Evolutionary conservation across 1,140 invertebrate genomes (phyloP).

Genomic region (Ruditapes philippinarum): DNA sequence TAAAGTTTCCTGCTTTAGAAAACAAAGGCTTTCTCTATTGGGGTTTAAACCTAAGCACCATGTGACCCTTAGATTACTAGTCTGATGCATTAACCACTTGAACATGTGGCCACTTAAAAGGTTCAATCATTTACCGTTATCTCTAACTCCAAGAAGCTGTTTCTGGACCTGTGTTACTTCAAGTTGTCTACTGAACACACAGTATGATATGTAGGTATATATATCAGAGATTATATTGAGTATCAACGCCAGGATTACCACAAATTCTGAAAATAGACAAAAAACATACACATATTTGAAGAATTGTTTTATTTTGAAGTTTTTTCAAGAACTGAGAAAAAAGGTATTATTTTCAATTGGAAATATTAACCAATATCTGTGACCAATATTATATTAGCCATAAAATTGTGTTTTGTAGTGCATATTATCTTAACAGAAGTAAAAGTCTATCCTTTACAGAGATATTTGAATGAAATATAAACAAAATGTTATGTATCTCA

Average conservation of each 20-base stretch:
- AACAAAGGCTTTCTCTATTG: not conserved
- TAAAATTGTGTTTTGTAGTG: no score
- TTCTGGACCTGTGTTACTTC: constrained; percentile 50
- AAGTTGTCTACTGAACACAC: constrained; percentile 12
- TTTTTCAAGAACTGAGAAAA: no score
- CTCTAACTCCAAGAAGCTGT: constrained; percentile 45
- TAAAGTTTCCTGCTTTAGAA: not conserved
- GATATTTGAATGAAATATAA: no score
- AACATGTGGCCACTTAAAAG: not conserved
- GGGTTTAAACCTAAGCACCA: not conserved
- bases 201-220: not conserved
- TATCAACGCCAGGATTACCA: not conserved
- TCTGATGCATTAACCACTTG: no score
- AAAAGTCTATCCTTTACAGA: no score
- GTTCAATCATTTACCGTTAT: constrained; percentile 47
- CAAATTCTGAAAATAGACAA: constrained; percentile 49
- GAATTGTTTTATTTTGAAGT: no score
- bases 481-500: no score
- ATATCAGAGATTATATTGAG: constrained; percentile 24
- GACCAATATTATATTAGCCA: no score
- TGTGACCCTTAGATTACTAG: no score
- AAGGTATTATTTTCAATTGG: no score
- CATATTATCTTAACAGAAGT: no score
- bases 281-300: not conserved
- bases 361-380: no score